phyloP scores from a whole-genome alignment of 2,888 invertebrate species.

The Brassicogethes aeneus region DNA sequence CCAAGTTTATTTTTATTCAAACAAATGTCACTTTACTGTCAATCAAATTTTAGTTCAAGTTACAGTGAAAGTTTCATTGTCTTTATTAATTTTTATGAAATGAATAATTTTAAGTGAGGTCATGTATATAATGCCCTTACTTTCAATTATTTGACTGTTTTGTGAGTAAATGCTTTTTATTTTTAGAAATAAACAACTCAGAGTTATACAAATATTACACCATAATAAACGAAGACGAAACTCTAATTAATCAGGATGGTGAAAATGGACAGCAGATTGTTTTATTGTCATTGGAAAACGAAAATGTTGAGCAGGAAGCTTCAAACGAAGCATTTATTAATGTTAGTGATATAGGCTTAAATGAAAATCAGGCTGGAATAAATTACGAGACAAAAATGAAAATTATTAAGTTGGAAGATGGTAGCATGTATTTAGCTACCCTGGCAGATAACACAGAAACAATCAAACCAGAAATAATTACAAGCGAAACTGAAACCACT shows the following conservation, averaged over 20 bases:
- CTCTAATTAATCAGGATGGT: not conserved
- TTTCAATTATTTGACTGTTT: too few relatives aligned
- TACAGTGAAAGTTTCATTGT: too few relatives aligned
- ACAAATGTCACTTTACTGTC: conserved; percentile 1
- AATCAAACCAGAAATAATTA: too few relatives aligned
- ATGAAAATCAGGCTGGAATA: not conserved
- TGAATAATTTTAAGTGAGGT: too few relatives aligned
- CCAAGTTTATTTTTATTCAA: conserved; percentile 25
- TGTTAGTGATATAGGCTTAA: not conserved
- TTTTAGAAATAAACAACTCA: too few relatives aligned
- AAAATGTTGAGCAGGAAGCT: not conserved
- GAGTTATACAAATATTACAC: conserved; percentile 24
- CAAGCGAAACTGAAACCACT: too few relatives aligned
- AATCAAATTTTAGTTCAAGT: not conserved
- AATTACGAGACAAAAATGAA: not conserved
- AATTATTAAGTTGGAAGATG: not conserved
- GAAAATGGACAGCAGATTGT: not conserved
- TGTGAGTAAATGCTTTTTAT: too few relatives aligned
- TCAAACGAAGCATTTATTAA: not conserved
- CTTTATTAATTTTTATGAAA: too few relatives aligned
- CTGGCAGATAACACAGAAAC: too few relatives aligned
- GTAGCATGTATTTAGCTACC: not conserved
- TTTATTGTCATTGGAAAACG: not conserved
- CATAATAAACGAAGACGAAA: conserved; percentile 19
- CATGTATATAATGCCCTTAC: too few relatives aligned